Conservation (phyloP, 2,113 vertebrate species). For the Holacanthus passer region DNA sequence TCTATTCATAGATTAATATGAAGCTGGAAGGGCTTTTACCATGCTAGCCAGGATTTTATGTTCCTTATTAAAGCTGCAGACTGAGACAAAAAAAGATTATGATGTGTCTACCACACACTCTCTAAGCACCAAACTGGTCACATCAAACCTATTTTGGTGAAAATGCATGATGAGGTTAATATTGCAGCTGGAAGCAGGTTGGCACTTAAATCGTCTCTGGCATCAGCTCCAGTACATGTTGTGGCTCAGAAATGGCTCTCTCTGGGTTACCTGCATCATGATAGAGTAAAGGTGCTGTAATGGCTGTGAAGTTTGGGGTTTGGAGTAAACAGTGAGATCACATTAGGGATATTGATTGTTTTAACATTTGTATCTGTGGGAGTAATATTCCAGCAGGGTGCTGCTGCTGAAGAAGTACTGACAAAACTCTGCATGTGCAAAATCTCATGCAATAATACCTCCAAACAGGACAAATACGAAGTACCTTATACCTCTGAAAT, state of each 20-base stretch:
- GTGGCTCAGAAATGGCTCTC: conserved; percentile 34
- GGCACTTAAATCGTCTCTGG: conserved; percentile 16
- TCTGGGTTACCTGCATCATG: conserved; percentile 26
- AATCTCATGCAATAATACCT: conserved; percentile 17
- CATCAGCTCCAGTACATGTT: conserved; percentile 7
- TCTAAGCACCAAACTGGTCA: not conserved
- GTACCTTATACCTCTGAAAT: conserved; percentile 25
- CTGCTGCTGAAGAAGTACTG: conserved; percentile 7
- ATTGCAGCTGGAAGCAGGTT: not conserved
- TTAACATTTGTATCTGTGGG: conserved; percentile 45
- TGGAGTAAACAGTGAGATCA: not conserved
- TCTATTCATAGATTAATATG: not conserved
- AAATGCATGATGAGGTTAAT: conserved; percentile 20
- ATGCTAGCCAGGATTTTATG: not conserved
- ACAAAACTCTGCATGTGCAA: conserved; percentile 15
- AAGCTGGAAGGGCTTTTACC: not conserved
- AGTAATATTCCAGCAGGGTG: conserved; percentile 43
- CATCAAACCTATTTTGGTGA: not conserved
- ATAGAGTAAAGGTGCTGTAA: conserved; percentile 27
- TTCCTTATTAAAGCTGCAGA: not conserved
- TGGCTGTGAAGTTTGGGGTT: conserved; percentile 30
- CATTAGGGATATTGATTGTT: conserved; percentile 54
- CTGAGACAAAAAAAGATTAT: not conserved
- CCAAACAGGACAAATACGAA: conserved; percentile 27
- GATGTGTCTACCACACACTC: not conserved